Base-by-base conservation (phyloP, 2,113 vertebrate species). In the Bufo bufo region DNA sequence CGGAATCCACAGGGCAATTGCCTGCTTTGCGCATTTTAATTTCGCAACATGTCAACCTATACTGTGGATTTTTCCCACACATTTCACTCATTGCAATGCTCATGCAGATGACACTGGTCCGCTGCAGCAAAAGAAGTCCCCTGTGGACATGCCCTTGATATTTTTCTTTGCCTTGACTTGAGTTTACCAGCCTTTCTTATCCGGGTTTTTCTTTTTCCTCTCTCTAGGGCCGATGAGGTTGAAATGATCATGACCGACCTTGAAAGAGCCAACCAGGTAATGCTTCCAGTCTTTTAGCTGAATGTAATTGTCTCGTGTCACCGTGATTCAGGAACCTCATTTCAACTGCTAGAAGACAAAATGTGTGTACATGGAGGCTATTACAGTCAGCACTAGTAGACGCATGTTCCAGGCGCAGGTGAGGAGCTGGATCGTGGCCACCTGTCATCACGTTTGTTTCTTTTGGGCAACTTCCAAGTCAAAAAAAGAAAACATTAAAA, bases 221-320 rank as follows among this genome's bases (percentile, higher is more conserved):
- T 90, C 9, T 14, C 3, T 58, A 99, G 98, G 95, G 97, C 97
- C 45, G 98, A 99, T 90, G 98, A 99, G 94, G 97, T 99, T 85
- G 98, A 99, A 93, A 98, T 99, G 96, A 97, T 99, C 95, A 99
- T 99, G 98, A 99, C 97, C 45, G 98, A 99, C 92, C 96, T 99
- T 89, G 98, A 99, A 93, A 96, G 98, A 96, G 98, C 98, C 69
- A 99, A 99, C 95, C 98, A 99, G 97, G 98, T 99, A 96, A 91
- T 93, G 12, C 74, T 86, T 16, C 16, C 61, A 84, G 20, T 89
- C 52, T 83, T 4, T 49, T 85, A 20, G 88, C 52, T 45, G 52
- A 20, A 45, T 74, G 66, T 54, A 49, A 59, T 66, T 65, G 63
- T 74, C 43, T 74, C 14, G 7, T 61, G 56, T 50, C 19, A 65